Conservation (phyloP, 2,888 invertebrate species). For the Diarsia rubi region DNA sequence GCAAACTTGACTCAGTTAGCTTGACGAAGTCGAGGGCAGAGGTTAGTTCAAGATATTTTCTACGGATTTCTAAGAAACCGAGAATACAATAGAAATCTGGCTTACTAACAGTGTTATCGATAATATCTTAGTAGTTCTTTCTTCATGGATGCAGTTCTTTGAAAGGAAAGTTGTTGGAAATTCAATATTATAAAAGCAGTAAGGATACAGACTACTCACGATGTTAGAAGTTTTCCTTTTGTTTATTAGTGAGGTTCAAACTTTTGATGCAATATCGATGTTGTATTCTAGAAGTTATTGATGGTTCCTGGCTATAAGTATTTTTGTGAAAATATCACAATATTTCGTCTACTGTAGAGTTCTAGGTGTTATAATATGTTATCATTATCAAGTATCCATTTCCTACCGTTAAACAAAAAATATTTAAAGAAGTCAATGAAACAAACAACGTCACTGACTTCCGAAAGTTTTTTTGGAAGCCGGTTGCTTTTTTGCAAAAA, state of each 20-base stretch:
- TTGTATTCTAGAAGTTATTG: background rate
- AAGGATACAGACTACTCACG: background rate
- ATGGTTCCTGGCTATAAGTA: background rate
- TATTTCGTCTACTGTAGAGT: too few relatives aligned
- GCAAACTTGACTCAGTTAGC: too few relatives aligned
- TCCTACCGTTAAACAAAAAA: too few relatives aligned
- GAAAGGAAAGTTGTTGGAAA: conserved; percentile 5
- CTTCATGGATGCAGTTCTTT: background rate
- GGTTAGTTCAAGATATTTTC: too few relatives aligned
- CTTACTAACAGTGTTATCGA: background rate
- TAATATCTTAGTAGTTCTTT: background rate
- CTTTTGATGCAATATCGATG: background rate
- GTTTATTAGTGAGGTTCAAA: background rate
- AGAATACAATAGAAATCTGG: background rate
- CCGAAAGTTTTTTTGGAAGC: too few relatives aligned
- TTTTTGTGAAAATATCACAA: background rate
- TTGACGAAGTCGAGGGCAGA: too few relatives aligned
- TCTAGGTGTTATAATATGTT: too few relatives aligned
- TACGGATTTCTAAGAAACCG: background rate
- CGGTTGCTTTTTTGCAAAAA: too few relatives aligned
- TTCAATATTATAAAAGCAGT: background rate
- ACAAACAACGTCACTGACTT: too few relatives aligned
- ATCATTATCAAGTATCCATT: too few relatives aligned
- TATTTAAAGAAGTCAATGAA: too few relatives aligned
- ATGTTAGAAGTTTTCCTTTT: background rate